Evolutionary conservation across 2,888 invertebrate genomes (phyloP).

Genomic region (Hirtodrosophila duncani): DNA sequence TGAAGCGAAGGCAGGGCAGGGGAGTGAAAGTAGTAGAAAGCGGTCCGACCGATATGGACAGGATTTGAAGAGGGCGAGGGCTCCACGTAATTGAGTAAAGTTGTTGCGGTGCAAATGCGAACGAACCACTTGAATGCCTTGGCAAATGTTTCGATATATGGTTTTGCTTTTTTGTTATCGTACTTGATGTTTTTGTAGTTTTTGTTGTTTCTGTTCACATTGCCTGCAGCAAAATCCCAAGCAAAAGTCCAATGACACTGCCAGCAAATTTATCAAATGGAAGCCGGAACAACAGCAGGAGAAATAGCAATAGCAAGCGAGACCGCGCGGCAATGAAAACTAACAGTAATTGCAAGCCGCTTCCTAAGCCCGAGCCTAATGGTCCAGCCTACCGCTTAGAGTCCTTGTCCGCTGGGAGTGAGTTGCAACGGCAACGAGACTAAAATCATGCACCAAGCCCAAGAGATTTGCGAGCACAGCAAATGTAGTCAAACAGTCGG

Average conservation of each 20-base stretch:
- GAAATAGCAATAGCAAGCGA: slow-evolving; percentile 14
- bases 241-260: no score
- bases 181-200: not conserved
- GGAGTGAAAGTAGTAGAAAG: slow-evolving; percentile 17
- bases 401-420: slow-evolving; percentile 2
- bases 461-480: slow-evolving; percentile 48
- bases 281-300: no score
- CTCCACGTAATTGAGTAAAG: slow-evolving; percentile 70
- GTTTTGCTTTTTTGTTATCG: slow-evolving; percentile 35
- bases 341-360: slow-evolving; percentile 59
- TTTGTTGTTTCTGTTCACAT: not conserved
- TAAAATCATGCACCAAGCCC: slow-evolving; percentile 62
- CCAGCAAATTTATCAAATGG: no score
- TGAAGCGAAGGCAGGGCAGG: slow-evolving; percentile 23
- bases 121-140: slow-evolving; percentile 53
- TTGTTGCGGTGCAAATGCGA: slow-evolving; percentile 62
- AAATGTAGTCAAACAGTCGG: slow-evolving; percentile 60
- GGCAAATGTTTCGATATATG: slow-evolving; percentile 67
- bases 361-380: no score
- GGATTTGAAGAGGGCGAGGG: slow-evolving; percentile 8
- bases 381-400: not conserved
- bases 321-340: slow-evolving; percentile 47
- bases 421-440: slow-evolving; percentile 28
- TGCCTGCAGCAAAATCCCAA: not conserved
- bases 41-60: not conserved